phyloP scores from a whole-genome alignment of 1,140 invertebrate genomes.

The Neuroterus valhalla region DNA sequence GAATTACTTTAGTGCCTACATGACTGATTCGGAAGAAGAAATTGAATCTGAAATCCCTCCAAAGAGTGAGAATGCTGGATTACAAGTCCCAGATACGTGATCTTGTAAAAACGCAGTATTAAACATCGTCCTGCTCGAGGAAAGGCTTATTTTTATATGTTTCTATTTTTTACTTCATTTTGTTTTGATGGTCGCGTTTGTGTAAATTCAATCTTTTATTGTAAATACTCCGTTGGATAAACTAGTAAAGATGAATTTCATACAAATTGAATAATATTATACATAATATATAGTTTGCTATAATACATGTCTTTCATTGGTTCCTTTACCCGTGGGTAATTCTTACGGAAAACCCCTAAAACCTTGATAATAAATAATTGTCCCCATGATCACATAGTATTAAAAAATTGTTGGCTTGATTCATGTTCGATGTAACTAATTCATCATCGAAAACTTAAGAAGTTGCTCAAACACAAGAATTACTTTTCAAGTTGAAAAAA shows the following conservation, averaged over 20 bases:
- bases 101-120: constrained; percentile 53
- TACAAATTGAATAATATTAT: constrained; percentile 49
- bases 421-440: too few relatives aligned
- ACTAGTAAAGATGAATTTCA: constrained; percentile 43
- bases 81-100: constrained; percentile 56
- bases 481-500: too few relatives aligned
- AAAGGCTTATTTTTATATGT: neutral
- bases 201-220: constrained; percentile 55
- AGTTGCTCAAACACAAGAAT: too few relatives aligned
- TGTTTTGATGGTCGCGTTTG: neutral
- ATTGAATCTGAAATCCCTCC: constrained; percentile 4
- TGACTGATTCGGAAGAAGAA: constrained; percentile 10
- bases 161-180: constrained; percentile 31
- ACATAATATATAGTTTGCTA: constrained; percentile 38
- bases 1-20: constrained; percentile 26
- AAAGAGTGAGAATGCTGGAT: constrained; percentile 15
- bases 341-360: constrained; percentile 30
- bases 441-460: too few relatives aligned
- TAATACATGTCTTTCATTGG: constrained; percentile 45
- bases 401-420: too few relatives aligned
- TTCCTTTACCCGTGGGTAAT: constrained; percentile 31
- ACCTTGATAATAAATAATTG: constrained; percentile 57
- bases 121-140: neutral
- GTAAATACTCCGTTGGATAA: constrained; percentile 54
- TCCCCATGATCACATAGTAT: constrained; percentile 32